Conservation (phyloP, 1,140 invertebrate genomes). For the Riptortus pedestris region DNA sequence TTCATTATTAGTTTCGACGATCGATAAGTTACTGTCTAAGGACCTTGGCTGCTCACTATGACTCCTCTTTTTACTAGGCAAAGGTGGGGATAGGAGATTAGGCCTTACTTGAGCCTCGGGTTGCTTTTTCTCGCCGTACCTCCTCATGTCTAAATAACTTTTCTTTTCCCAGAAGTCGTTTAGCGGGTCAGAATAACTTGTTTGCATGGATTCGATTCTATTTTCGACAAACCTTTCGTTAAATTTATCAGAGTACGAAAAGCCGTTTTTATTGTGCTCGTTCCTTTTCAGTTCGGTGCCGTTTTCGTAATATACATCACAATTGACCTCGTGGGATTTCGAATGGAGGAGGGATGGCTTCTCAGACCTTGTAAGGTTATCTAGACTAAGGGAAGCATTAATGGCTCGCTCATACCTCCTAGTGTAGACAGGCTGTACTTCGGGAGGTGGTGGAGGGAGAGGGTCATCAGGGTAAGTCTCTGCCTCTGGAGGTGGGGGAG, state of each 20-base stretch:
- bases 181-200: slow-evolving; percentile 11
- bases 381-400: slow-evolving; percentile 24
- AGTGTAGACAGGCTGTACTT: neutral
- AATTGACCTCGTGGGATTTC: slow-evolving; percentile 5
- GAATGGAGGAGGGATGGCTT: neutral
- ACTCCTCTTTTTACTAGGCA: slow-evolving; percentile 15
- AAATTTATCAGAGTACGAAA: slow-evolving; percentile 20
- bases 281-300: slow-evolving; percentile 19
- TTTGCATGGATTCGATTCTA: slow-evolving; percentile 22
- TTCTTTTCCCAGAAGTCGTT: slow-evolving; percentile 27
- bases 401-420: slow-evolving; percentile 21
- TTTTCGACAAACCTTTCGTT: slow-evolving; percentile 27
- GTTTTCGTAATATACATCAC: slow-evolving; percentile 22
- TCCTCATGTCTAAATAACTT: slow-evolving; percentile 20
- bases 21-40: slow-evolving; percentile 30
- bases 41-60: slow-evolving; percentile 27
- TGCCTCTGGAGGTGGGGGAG: slow-evolving; percentile 40
- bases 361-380: slow-evolving; percentile 19
- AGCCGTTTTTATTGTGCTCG: slow-evolving; percentile 15
- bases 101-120: slow-evolving; percentile 2
- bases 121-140: slow-evolving; percentile 16
- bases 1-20: slow-evolving; percentile 26
- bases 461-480: slow-evolving; percentile 54
- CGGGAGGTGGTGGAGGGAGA: slow-evolving; percentile 56
- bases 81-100: slow-evolving; percentile 29